These are phyloP conservation scores for Drosophila putrida DNA, from an alignment of 2,888 invertebrate species.

Conservation along the genomic window DNA sequence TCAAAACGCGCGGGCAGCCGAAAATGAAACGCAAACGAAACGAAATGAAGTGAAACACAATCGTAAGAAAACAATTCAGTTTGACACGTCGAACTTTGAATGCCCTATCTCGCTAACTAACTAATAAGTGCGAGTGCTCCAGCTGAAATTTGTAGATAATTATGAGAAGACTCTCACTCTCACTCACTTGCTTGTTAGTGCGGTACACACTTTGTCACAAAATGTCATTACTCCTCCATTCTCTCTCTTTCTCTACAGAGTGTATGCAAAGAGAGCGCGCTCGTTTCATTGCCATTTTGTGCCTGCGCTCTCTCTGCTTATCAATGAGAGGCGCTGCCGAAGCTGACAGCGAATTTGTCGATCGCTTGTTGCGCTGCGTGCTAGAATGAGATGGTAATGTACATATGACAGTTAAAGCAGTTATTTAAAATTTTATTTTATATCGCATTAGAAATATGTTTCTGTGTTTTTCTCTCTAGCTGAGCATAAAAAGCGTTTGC, in stretches of 20 bases:
- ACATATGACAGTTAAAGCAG: slow-evolving; percentile 19
- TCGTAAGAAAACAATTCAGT: slow-evolving; percentile 14
- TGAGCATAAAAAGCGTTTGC: slow-evolving; percentile 36
- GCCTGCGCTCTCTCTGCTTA: slow-evolving; percentile 51
- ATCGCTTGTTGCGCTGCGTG: slow-evolving; percentile 48
- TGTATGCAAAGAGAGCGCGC: slow-evolving; percentile 25
- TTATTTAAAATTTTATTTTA: slow-evolving; percentile 46
- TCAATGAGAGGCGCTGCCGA: slow-evolving; percentile 49
- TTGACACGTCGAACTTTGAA: slow-evolving; percentile 36
- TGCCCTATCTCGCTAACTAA: slow-evolving; percentile 29
- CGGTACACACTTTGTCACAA: slow-evolving; percentile 1
- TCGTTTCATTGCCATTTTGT: slow-evolving; percentile 54
- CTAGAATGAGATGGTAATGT: slow-evolving; percentile 28
- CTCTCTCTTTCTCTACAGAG: slow-evolving; percentile 7
- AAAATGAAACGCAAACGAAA: slow-evolving; percentile 57
- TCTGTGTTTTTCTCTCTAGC: slow-evolving; percentile 15
- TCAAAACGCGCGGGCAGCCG: slow-evolving; percentile 52
- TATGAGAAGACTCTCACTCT: not conserved
- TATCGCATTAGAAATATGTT: slow-evolving; percentile 37
- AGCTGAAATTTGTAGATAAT: slow-evolving; percentile 7
- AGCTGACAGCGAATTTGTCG: slow-evolving; percentile 32
- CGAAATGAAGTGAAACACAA: slow-evolving; percentile 43
- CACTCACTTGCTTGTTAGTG: not conserved
- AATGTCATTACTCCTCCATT: not conserved
- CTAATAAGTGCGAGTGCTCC: not conserved